Evolutionary conservation across 1,140 invertebrate species (phyloP).

Genomic region (Coenobita brevimanus): DNA sequence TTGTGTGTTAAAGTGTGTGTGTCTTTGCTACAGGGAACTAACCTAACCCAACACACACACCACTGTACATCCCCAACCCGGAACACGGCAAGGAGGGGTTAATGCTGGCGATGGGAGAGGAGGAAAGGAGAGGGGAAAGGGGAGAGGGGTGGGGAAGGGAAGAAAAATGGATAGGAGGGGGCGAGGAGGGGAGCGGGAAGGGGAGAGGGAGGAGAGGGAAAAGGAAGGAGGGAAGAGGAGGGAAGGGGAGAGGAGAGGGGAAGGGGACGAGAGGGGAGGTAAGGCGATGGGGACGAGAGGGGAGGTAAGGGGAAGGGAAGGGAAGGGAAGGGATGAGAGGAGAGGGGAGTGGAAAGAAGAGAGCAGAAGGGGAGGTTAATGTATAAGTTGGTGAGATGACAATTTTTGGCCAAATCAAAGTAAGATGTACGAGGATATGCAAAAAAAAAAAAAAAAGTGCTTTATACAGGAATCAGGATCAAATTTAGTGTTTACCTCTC

Average conservation of each 20-base stretch:
- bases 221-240: neutral
- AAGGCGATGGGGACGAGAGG: neutral
- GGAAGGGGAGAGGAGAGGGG: neutral
- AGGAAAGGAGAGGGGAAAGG: neutral
- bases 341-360: neutral
- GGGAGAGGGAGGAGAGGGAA: neutral
- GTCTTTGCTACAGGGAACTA: no score
- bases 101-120: neutral
- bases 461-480: no score
- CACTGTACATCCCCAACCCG: neutral
- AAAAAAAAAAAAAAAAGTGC: no score
- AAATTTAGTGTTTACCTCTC: no score
- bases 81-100: neutral
- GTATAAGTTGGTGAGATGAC: no score
- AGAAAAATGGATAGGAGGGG: neutral
- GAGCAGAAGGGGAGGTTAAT: neutral
- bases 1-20: no score
- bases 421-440: no score
- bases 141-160: neutral
- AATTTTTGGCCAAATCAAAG: no score
- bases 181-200: neutral
- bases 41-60: no score
- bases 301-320: no score
- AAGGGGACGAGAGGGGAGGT: neutral
- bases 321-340: no score